phyloP scores from a whole-genome alignment of 2,888 invertebrate species.

The Harpalus rufipes region DNA sequence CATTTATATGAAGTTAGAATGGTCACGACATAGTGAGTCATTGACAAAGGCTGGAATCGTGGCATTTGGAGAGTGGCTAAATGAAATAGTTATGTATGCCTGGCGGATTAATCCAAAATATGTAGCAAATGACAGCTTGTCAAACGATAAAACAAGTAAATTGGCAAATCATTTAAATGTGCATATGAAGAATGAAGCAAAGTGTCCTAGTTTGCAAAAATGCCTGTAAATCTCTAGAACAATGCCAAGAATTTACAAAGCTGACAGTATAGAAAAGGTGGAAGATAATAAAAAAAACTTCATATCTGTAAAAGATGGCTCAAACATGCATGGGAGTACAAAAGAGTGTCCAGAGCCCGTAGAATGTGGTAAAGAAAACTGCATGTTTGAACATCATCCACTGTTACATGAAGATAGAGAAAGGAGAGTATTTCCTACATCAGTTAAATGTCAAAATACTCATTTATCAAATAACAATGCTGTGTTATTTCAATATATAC shows the following conservation, averaged over 20 bases:
- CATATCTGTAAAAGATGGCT: too few species aligned
- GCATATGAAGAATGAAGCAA: not conserved
- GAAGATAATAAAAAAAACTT: not conserved
- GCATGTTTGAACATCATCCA: not conserved
- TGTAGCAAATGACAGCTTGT: not conserved
- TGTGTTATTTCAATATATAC: not conserved
- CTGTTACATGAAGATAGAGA: not conserved
- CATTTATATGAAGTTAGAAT: not conserved
- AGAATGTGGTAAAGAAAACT: not conserved
- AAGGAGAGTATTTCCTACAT: not conserved
- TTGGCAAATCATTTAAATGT: not conserved
- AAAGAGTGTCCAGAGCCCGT: not conserved
- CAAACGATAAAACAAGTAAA: not conserved
- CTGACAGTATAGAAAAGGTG: not conserved
- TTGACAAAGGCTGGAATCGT: not conserved
- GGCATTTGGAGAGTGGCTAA: constrained; percentile 7
- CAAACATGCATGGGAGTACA: not conserved
- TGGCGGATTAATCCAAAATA: too few species aligned
- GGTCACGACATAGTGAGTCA: not conserved
- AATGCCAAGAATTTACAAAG: not conserved
- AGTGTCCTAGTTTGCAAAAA: not conserved
- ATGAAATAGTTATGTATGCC: not conserved
- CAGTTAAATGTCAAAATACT: not conserved
- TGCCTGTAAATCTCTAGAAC: not conserved
- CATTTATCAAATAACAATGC: not conserved